Base-by-base conservation (phyloP, 2,113 vertebrate genomes). In the Oreochromis tanganicae region DNA sequence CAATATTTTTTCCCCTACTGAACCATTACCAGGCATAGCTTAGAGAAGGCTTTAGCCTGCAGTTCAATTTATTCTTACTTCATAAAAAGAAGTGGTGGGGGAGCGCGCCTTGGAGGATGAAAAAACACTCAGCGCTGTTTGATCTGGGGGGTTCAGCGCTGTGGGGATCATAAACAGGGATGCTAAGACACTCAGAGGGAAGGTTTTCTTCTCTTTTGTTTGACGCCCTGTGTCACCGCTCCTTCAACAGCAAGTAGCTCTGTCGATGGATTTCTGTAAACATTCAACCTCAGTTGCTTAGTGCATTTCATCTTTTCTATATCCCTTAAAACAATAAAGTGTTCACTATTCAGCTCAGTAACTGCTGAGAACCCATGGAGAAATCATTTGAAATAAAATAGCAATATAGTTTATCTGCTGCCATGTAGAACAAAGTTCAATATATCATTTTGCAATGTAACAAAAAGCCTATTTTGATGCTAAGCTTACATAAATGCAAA, bases 41-140 rank as follows among this genome's bases (percentile, higher is more conserved):
- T 81, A 88, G 24, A 85, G 52, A 90, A 79, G 43, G 68, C 81
- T 90, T 90, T 82, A 66, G 83, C 34, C 41, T 80, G 86, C 78
- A 52, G 85, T 88, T 88, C 92, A 93, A 91, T 91, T 93, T 91
- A 92, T 92, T 93, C 88, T 84, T 88, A 80, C 90, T 91, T 90
- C 73, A 93, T 91, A 86, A 89, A 91, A 78, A 88, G 79, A 59
- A 79, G 56, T 50, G 46, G 81, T 84, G 27, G 52, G 41, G 75
- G 43, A 52, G 79, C 24, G 78, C n/a, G 57, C 34, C 84, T 87
- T 21, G 34, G 82, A 80, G 66, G 48, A 83, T 88, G 50, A 79
- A 90, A 87, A 88, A 88, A 84, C 82, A 81, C 66, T 85, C 68
- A 52, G 11, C 3, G 7, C 61, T 80, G 86, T 82, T 88, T 85